Evolutionary conservation across 1,140 invertebrate species (phyloP).

Genomic region (Drosophila mauritiana): DNA sequence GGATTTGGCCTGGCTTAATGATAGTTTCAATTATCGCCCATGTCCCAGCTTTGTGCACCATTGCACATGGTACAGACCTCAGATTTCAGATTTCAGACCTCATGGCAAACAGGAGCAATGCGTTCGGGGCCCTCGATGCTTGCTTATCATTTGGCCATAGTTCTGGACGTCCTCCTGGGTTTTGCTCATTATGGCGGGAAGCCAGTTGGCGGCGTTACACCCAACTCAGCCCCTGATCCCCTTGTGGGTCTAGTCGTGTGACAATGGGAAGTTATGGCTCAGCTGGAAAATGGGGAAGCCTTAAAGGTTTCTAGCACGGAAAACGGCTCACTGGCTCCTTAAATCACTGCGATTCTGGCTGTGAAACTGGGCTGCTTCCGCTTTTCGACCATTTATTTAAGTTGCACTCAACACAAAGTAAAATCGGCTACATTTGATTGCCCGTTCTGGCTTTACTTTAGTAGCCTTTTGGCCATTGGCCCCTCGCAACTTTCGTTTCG

Average conservation of each 20-base stretch:
- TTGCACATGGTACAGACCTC: constrained; percentile 52
- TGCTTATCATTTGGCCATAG: constrained; percentile 57
- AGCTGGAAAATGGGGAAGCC: constrained; percentile 43
- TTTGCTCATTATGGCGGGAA: constrained; percentile 63
- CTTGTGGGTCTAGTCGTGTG: constrained; percentile 30
- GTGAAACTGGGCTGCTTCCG: constrained; percentile 18
- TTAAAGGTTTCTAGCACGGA: constrained; percentile 34
- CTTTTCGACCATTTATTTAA: constrained; percentile 59
- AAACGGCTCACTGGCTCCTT: constrained; percentile 14
- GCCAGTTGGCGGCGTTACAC: constrained; percentile 62
- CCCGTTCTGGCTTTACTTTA: constrained; percentile 18
- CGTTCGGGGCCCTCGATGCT: constrained; percentile 21
- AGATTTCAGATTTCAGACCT: constrained; percentile 43
- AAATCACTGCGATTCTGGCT: constrained; percentile 16
- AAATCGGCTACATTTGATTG: constrained; percentile 60
- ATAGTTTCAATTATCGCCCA: constrained; percentile 78
- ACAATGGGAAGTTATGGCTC: constrained; percentile 63
- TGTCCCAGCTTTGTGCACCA: constrained; percentile 42
- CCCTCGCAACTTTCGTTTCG: constrained; percentile 4
- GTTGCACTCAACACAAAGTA: constrained; percentile 63
- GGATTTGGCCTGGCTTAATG: constrained; percentile 71
- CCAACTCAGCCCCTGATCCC: not conserved
- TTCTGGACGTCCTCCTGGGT: constrained; percentile 31
- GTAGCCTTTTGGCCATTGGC: constrained; percentile 9
- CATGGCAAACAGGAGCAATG: constrained; percentile 29